phyloP scores from a whole-genome alignment of 2,113 vertebrate species.

The Casuarius casuarius region DNA sequence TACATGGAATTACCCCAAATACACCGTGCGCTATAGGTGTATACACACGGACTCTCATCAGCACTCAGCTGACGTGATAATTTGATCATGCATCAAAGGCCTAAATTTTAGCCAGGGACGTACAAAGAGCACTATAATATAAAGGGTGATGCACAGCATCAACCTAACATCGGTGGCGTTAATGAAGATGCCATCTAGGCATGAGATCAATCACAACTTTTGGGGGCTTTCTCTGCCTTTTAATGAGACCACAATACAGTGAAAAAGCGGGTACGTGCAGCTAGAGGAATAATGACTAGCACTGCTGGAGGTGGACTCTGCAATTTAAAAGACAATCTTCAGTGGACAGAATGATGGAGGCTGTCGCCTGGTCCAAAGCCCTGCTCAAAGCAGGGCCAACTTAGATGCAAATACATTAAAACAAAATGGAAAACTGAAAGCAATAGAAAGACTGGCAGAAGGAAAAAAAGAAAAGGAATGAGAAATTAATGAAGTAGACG shows the following conservation, averaged over 20 bases:
- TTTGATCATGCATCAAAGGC: background rate
- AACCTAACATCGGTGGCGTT: background rate
- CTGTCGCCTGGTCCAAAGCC: background rate
- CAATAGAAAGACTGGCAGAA: background rate
- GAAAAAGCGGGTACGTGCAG: background rate
- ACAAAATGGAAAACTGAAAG: background rate
- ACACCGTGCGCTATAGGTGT: background rate
- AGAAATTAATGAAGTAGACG: background rate
- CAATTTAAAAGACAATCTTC: background rate
- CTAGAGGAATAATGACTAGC: background rate
- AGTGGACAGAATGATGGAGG: background rate
- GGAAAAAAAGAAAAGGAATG: background rate
- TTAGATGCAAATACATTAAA: background rate
- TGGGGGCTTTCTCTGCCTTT: background rate
- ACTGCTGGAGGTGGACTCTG: background rate
- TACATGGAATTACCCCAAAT: background rate
- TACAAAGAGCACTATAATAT: background rate
- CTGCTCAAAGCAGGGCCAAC: background rate
- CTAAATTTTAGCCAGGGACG: background rate
- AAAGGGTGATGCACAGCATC: background rate
- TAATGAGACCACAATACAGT: background rate
- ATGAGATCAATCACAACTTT: background rate
- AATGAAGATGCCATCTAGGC: background rate
- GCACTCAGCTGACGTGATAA: background rate
- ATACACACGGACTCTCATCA: fast-evolving